phyloP scores from a whole-genome alignment of 2,797 vertebrate species.

The Acanthurus tractus region DNA sequence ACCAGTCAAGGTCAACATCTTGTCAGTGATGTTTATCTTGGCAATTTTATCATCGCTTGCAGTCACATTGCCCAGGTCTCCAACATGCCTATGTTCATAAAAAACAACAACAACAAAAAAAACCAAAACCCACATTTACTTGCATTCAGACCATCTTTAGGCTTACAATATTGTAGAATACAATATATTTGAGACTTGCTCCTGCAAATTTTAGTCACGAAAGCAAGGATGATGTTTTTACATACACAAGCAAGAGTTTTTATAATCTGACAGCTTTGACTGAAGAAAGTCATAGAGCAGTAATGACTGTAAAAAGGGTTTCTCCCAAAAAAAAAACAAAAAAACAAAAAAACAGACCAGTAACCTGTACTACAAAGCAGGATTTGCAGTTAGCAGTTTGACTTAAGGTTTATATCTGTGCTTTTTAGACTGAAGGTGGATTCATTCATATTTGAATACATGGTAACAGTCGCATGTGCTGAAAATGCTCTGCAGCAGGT shows the following conservation, averaged over 20 bases:
- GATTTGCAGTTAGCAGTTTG: no score
- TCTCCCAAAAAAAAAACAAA: no score
- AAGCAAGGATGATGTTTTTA: not conserved
- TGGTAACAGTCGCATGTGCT: no score
- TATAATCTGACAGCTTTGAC: not conserved
- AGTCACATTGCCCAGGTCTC: slow-evolving; percentile 87
- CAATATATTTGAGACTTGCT: not conserved
- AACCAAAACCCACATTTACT: not conserved
- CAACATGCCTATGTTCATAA: slow-evolving; percentile 80
- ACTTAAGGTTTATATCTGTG: no score
- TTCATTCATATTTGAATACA: no score
- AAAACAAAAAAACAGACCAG: no score
- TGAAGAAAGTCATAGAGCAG: not conserved
- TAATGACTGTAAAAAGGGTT: no score
- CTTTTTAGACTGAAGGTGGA: no score
- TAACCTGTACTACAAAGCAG: no score
- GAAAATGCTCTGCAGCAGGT: no score
- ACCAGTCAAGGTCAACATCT: slow-evolving; percentile 76
- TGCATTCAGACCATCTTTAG: not conserved
- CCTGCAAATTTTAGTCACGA: not conserved
- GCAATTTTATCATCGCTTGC: slow-evolving; percentile 75
- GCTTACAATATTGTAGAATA: not conserved
- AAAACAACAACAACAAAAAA: not conserved
- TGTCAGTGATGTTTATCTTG: slow-evolving; percentile 80
- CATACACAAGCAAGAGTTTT: not conserved